Evolutionary conservation across 2,888 invertebrate species (phyloP).

Genomic region (Melitaea athalia): DNA sequence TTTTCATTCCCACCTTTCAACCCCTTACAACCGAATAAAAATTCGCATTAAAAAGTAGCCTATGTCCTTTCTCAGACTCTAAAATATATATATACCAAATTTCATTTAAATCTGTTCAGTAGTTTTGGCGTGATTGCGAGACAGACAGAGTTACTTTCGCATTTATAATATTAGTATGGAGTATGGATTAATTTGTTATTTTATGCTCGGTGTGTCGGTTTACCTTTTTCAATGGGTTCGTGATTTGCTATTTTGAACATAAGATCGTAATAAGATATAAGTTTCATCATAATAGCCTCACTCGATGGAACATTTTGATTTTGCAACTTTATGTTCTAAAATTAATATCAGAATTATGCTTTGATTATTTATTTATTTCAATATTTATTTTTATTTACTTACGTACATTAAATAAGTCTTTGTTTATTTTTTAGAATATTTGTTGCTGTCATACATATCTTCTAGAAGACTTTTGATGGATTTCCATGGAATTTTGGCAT

Average conservation of each 20-base stretch:
- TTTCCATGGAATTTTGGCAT: not conserved
- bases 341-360: slow-evolving; percentile 12
- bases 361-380: not conserved
- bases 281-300: slow-evolving; percentile 64
- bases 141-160: too few relatives aligned
- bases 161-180: too few relatives aligned
- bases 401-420: not conserved
- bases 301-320: slow-evolving; percentile 49
- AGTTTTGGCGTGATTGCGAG: too few relatives aligned
- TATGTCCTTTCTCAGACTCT: too few relatives aligned
- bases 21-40: too few relatives aligned
- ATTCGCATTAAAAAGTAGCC: too few relatives aligned
- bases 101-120: too few relatives aligned
- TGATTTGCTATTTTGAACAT: slow-evolving; percentile 56
- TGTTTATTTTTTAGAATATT: not conserved
- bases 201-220: slow-evolving; percentile 10
- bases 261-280: slow-evolving; percentile 66
- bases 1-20: too few relatives aligned
- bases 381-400: not conserved
- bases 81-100: too few relatives aligned
- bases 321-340: slow-evolving; percentile 21
- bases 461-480: slow-evolving; percentile 4
- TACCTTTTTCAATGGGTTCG: slow-evolving; percentile 36
- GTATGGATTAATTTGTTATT: slow-evolving; percentile 21
- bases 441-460: not conserved